Evolutionary conservation across 1,140 invertebrate species (phyloP), one percentile per base, ranked within the genome.

Genomic region (Drosophila gunungcola): DNA sequence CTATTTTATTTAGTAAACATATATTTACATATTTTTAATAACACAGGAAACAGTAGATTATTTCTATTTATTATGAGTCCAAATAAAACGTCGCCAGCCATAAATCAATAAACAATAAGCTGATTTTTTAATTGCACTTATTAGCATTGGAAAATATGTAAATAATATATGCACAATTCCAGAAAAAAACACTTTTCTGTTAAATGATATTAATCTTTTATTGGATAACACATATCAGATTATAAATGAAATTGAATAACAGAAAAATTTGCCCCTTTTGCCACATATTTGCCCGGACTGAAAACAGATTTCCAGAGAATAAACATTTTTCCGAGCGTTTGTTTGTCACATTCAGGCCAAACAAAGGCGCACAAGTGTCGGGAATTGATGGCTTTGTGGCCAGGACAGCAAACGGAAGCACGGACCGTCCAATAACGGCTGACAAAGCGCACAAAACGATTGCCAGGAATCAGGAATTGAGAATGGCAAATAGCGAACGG

Each of bases 381-480:
- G 58, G 57, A 43, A 67, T 63, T 67, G 63, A 67, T 63, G 63
- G 63, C 57, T 65, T 45, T 62, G 41, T 65, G 62, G 43, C 29
- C 56, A 11, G 57, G 45, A 60, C 32, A 51, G 32, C 32, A 16
- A 13, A 38, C 63, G 64, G 45, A 64, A 43, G 58, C 38, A 32
- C 53, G 10, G 52, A n/a, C 38, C 4, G 58, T 36, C 49, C 48
- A 57, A 13, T 57, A 16, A 34, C 38, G 36, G 54, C 54, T 21
- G 49, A 55, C 51, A 56, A 56, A 16, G 29, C 16, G 6, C 51
- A 67, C 36, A 65, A 48, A 60, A 38, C 12, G 13, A 7, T 5
- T 21, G 32, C 57, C 52, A 2, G 36, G 58, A 16, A 39, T 16
- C 34, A 6, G 25, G 53, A 55, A 56, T 29, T 9, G 21, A 12